Evolutionary conservation across 2,797 vertebrate species (phyloP).

Genomic region (Gymnopithys bicolor): DNA sequence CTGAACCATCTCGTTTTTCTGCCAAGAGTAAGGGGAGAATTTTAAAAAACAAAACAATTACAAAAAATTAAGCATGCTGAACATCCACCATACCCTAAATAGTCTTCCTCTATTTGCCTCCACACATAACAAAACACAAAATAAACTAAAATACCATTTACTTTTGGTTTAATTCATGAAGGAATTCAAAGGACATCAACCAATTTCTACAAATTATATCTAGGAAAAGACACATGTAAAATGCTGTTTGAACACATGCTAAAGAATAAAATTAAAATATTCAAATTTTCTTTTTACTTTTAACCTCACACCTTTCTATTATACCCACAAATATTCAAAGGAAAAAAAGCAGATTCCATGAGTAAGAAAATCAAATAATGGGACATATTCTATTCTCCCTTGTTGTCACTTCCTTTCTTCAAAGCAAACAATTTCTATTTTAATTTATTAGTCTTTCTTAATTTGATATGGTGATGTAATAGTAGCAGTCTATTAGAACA

Average conservation of each 20-base stretch:
- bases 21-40: neutral
- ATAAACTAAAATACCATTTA: neutral
- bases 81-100: neutral
- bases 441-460: neutral
- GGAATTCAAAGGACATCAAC: neutral
- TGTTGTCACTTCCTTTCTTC: neutral
- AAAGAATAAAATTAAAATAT: neutral
- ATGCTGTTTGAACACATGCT: neutral
- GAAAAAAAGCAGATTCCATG: neutral
- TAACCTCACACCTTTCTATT: neutral
- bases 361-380: neutral
- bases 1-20: slow-evolving; percentile 2
- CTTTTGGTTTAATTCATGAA: neutral
- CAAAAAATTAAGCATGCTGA: neutral
- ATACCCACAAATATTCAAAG: neutral
- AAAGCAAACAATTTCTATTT: neutral
- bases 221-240: neutral
- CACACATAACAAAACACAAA: neutral
- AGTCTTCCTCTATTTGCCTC: neutral
- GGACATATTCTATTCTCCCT: neutral
- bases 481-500: neutral
- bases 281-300: neutral
- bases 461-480: neutral
- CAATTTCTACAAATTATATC: neutral
- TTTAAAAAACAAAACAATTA: neutral